phyloP scores from a whole-genome alignment of 2,113 vertebrate genomes.

The Terrapene triunguis region DNA sequence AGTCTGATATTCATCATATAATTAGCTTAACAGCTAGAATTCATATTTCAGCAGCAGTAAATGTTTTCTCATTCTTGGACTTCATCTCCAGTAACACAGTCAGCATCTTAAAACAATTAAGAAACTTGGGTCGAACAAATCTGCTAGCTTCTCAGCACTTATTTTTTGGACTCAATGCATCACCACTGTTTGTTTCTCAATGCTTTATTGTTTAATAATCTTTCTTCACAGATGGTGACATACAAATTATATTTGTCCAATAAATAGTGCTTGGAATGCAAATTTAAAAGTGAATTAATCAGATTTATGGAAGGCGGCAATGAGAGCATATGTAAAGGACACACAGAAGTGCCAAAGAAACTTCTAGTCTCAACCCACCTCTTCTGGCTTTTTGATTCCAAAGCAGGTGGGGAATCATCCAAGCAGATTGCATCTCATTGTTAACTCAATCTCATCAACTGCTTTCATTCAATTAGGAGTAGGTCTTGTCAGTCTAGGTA shows the following conservation, averaged over 20 bases:
- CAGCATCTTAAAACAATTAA: conserved; percentile 46
- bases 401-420: conserved; percentile 55
- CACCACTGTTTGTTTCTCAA: conserved; percentile 58
- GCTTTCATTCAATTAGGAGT: conserved; percentile 51
- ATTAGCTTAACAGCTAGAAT: not conserved
- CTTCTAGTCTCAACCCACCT: conserved; percentile 20
- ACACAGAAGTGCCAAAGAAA: conserved; percentile 36
- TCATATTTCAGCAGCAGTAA: conserved; percentile 20
- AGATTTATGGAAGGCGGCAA: conserved; percentile 55
- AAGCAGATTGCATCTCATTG: conserved; percentile 64
- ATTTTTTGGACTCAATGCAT: conserved; percentile 52
- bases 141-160: conserved; percentile 42
- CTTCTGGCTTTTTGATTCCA: conserved; percentile 44
- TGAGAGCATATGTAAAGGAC: conserved; percentile 37
- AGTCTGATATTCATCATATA: conserved; percentile 4
- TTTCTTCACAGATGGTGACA: conserved; percentile 75
- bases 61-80: not conserved
- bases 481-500: conserved; percentile 42
- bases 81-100: conserved; percentile 36
- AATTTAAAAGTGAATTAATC: conserved; percentile 67
- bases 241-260: conserved; percentile 68
- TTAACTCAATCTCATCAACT: conserved; percentile 65
- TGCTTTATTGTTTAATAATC: conserved; percentile 73
- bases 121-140: conserved; percentile 34
- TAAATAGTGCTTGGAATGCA: conserved; percentile 59